These are phyloP conservation scores for Melanaphis sacchari DNA, from an alignment of 1,140 invertebrate genomes.

Conservation along the genomic window DNA sequence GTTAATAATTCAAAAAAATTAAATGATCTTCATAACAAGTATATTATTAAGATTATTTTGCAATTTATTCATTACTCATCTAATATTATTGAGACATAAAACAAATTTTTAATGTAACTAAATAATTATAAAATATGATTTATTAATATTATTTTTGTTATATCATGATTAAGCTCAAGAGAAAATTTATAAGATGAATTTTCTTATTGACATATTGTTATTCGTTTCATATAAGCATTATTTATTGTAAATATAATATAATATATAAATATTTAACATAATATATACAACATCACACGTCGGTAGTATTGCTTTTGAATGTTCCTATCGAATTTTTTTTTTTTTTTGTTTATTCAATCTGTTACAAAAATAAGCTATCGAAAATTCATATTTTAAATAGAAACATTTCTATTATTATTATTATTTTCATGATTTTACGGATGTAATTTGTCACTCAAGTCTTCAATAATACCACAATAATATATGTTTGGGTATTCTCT, in stretches of 20 bases:
- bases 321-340: too few relatives aligned
- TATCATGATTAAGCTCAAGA: too few relatives aligned
- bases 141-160: background rate
- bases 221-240: background rate
- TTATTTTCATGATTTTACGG: background rate
- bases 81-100: background rate
- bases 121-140: background rate
- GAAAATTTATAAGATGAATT: too few relatives aligned
- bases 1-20: too few relatives aligned
- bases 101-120: too few relatives aligned
- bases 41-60: background rate
- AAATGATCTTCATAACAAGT: background rate
- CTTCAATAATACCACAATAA: background rate
- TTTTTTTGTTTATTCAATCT: too few relatives aligned
- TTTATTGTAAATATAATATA: background rate
- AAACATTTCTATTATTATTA: background rate
- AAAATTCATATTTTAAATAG: background rate
- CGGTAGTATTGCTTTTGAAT: too few relatives aligned
- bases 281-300: too few relatives aligned
- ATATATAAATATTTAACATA: background rate
- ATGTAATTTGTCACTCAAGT: constrained; percentile 4
- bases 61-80: background rate
- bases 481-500: background rate
- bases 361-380: too few relatives aligned
- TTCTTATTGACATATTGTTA: background rate